These are phyloP conservation scores for Vicugna pacos DNA, from an alignment of 2,113 vertebrate genomes.

Conservation along the genomic window DNA sequence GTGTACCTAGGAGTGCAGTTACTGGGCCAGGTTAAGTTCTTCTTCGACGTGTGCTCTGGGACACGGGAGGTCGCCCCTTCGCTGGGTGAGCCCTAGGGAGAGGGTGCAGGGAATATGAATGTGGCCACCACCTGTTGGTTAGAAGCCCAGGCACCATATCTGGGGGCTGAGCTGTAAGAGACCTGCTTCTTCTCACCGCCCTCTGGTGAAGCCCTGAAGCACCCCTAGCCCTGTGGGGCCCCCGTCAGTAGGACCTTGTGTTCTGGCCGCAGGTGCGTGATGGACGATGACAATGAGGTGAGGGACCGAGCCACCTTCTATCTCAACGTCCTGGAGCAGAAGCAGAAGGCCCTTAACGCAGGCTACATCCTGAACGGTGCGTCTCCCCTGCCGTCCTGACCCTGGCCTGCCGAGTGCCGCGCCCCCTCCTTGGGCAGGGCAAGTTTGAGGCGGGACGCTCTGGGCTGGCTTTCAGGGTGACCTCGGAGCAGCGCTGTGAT, in stretches of 20 bases:
- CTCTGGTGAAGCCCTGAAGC: neutral
- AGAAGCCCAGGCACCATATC: neutral
- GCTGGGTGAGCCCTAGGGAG: neutral
- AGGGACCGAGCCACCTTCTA: constrained; percentile 92
- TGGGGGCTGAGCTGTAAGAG: neutral
- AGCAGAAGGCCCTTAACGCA: constrained; percentile 90
- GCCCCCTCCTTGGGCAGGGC: neutral
- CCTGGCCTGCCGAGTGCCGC: rapidly evolving
- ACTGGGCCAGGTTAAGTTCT: neutral
- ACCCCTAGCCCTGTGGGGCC: neutral
- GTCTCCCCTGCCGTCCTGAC: neutral
- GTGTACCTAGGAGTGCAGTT: neutral
- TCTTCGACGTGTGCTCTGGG: neutral
- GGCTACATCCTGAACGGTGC: constrained; percentile 91
- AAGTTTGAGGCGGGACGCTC: neutral
- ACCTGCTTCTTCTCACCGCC: neutral
- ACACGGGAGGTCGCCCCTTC: neutral
- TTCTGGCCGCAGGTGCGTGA: constrained; percentile 87
- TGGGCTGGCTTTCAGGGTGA: neutral
- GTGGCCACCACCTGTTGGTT: neutral
- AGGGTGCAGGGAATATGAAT: neutral
- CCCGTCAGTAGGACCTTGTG: neutral
- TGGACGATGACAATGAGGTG: constrained; percentile 92
- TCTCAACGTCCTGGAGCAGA: constrained; percentile 89
- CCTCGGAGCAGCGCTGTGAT: neutral